phyloP scores from a whole-genome alignment of 53 echinoderm and acorn worm genomes.

The Temnopleurus reevesii region DNA sequence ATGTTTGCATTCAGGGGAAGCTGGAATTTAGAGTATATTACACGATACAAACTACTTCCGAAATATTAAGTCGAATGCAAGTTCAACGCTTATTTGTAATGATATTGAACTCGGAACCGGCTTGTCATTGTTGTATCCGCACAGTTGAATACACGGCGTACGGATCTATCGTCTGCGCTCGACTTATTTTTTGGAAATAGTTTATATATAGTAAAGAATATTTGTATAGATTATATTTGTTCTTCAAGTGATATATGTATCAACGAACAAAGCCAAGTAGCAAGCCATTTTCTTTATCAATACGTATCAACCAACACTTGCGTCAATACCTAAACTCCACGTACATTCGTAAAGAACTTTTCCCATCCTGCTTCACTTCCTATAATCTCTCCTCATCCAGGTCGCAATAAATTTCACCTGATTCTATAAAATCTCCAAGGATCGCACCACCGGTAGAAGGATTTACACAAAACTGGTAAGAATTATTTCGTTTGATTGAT shows the following conservation, averaged over 20 bases:
- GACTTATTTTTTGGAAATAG: too few species aligned
- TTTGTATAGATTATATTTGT: not conserved
- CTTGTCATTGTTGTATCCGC: not conserved
- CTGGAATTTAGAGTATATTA: too few species aligned
- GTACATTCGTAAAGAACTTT: not conserved
- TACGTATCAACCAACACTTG: not conserved
- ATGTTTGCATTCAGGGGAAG: too few species aligned
- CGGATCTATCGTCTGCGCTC: too few species aligned
- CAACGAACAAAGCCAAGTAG: not conserved
- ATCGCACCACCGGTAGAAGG: not conserved
- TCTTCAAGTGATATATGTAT: not conserved
- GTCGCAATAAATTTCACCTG: not conserved
- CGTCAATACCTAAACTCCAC: not conserved
- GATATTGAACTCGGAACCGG: too few species aligned
- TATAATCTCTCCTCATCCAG: not conserved
- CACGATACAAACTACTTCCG: too few species aligned
- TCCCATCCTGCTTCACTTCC: not conserved
- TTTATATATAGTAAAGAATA: too few species aligned
- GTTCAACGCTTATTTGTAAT: too few species aligned
- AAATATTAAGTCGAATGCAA: too few species aligned
- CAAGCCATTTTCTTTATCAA: too few species aligned
- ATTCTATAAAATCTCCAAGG: not conserved
- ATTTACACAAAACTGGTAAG: not conserved
- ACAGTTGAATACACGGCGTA: too few species aligned
- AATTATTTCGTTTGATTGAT: not conserved